A percentile compares a stretch with the other conserved stretches of the same genome.
phyloP scores from a whole-genome alignment of 2,113 vertebrate species.

The Alethe diademata region DNA sequence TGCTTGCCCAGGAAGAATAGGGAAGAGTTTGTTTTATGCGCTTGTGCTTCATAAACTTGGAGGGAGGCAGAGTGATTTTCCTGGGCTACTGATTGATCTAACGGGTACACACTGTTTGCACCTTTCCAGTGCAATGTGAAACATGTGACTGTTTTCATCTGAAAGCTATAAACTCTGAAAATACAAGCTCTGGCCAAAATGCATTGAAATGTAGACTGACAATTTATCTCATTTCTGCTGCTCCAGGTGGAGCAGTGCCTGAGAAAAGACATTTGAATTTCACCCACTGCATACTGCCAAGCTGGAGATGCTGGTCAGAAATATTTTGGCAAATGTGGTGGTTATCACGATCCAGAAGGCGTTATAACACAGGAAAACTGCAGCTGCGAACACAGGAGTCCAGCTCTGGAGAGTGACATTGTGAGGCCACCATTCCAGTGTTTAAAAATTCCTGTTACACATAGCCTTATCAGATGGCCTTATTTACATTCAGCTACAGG shows the following conservation, averaged over 20 bases:
- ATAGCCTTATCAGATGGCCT: background rate
- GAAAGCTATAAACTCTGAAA: background rate
- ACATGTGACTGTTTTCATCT: background rate
- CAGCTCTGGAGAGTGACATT: accelerated
- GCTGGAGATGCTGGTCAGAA: background rate
- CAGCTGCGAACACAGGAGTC: background rate
- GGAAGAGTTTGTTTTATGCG: constrained; percentile 42
- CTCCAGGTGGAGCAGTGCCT: background rate
- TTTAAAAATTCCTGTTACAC: constrained; percentile 41
- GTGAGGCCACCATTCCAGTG: background rate
- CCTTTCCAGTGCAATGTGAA: background rate
- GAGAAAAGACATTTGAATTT: background rate
- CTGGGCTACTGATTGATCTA: background rate
- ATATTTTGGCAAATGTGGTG: background rate
- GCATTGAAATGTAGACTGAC: background rate
- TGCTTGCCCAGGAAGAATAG: background rate
- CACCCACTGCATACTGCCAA: background rate
- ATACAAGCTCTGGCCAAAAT: background rate
- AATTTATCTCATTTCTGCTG: background rate
- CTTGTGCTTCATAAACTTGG: background rate
- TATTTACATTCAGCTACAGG: constrained; percentile 48
- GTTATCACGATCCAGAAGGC: background rate
- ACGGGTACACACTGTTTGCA: background rate
- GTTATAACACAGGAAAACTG: background rate
- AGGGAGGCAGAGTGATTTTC: background rate